Base-by-base conservation (phyloP, 23 tunicate species). In the Halocynthia roretzi region DNA sequence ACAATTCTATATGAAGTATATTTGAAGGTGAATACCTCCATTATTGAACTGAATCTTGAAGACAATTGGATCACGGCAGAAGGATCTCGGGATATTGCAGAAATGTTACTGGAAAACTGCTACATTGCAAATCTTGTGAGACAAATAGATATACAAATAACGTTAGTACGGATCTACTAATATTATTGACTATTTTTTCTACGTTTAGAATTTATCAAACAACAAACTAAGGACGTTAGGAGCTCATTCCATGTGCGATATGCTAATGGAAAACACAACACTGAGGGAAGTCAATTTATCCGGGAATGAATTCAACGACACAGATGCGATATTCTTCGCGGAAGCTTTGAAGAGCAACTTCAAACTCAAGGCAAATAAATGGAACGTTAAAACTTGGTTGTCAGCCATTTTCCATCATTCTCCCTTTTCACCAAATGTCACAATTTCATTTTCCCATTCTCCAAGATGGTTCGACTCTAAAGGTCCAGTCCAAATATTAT, bases 1-100 rank as follows among this genome's bases (percentile, higher is more conserved):
- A 67, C 23, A 67, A 17, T 19, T 17, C 23, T 31, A 31, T 31
- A 31, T 31, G 44, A 31, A 31, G 44, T 31, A 21, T 52, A 19
- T 72, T 8, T 14, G 6, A 71, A 89, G 96, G 81, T 82, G 15
- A 89, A 89, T 78, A 89, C 89, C 0, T 80, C 83, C 31, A 81
- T 89, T 8, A 54, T 76, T 54, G 89, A 89, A 10, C 70, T 89
- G 40, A 63, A 89, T 61, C 48, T 89, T 11, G 82, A 75, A 70
- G 96, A 89, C 70, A 89, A 89, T 56, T 89, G 96, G 96, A 84
- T 89, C 21, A 84, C 89, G 2, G 76, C 89, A 8, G 96, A 84
- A 22, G 96, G 96, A 8, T 70, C 81, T 62, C 71, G 74, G 40
- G 96, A 89, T 67, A 68, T 89, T 8, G 79, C 83, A 12, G 89